Percentiles rank a stretch among this genome's conserved stretches.
Conservation (phyloP, 2,888 invertebrate genomes). For the Sphaerophoria taeniata region DNA sequence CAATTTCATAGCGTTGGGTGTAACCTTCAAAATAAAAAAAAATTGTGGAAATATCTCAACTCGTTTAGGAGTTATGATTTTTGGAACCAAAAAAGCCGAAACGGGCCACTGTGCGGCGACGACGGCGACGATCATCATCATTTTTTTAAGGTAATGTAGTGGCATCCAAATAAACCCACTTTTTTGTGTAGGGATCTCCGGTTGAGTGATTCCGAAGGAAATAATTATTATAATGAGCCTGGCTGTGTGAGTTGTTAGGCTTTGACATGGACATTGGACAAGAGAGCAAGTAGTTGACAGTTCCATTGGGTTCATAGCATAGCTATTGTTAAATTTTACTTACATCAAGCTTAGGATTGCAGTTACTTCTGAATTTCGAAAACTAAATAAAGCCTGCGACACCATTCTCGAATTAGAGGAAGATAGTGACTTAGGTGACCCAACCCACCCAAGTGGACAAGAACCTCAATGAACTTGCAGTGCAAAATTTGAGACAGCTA, state of each 20-base stretch:
- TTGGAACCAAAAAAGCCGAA: too few relatives aligned
- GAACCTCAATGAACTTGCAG: too few relatives aligned
- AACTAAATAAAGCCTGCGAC: too few relatives aligned
- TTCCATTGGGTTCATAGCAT: conserved; percentile 62
- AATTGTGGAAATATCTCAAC: too few relatives aligned
- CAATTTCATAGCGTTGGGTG: too few relatives aligned
- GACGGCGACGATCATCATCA: conserved; percentile 41
- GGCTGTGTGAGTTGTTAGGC: conserved; percentile 25
- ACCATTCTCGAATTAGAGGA: too few relatives aligned
- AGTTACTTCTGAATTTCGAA: conserved; percentile 41
- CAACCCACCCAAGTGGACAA: too few relatives aligned
- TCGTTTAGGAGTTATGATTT: too few relatives aligned
- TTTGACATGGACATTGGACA: conserved; percentile 32
- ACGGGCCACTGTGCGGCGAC: too few relatives aligned
- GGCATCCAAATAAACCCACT: conserved; percentile 51
- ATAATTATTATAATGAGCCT: conserved; percentile 60
- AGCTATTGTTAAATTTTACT: conserved; percentile 56
- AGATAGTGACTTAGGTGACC: too few relatives aligned
- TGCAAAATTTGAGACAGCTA: too few relatives aligned
- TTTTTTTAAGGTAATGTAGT: conserved; percentile 6
- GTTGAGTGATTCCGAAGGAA: conserved; percentile 67
- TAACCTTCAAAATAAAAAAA: too few relatives aligned
- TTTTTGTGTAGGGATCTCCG: conserved; percentile 68
- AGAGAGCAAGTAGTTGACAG: conserved; percentile 58
- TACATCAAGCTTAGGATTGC: conserved; percentile 13